phyloP scores from a whole-genome alignment of 2,113 vertebrate species.

The Solenodon paradoxus region DNA sequence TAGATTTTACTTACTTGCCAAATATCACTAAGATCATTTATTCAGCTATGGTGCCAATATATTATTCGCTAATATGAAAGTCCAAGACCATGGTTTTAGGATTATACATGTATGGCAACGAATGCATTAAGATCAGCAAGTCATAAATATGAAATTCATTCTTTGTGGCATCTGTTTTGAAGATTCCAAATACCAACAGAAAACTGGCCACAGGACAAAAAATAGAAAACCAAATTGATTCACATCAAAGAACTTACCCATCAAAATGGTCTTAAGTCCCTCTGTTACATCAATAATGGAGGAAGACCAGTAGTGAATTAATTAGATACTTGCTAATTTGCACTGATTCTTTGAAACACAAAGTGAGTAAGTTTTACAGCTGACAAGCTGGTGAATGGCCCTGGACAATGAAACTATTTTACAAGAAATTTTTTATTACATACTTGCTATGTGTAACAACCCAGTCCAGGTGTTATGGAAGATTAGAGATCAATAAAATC shows the following conservation, averaged over 20 bases:
- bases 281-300: not conserved
- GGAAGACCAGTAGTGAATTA: not conserved
- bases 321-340: not conserved
- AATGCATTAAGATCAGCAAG: not conserved
- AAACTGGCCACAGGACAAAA: not conserved
- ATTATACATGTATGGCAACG: constrained; percentile 5
- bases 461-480: not conserved
- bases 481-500: not conserved
- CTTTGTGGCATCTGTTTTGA: constrained; percentile 6
- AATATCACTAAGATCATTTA: constrained; percentile 25
- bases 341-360: not conserved
- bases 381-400: not conserved
- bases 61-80: not conserved
- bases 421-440: not conserved
- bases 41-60: not conserved
- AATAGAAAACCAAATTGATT: not conserved
- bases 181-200: not conserved
- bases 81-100: not conserved
- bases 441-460: not conserved
- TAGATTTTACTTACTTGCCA: not conserved
- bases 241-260: not conserved
- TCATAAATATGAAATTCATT: not conserved
- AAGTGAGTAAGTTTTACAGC: not conserved
- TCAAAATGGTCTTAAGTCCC: not conserved
- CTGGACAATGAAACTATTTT: not conserved